Evolutionary conservation across 2,888 invertebrate genomes (phyloP), one percentile per base, ranked within the genome.

Genomic region (Panzeria rudis): DNA sequence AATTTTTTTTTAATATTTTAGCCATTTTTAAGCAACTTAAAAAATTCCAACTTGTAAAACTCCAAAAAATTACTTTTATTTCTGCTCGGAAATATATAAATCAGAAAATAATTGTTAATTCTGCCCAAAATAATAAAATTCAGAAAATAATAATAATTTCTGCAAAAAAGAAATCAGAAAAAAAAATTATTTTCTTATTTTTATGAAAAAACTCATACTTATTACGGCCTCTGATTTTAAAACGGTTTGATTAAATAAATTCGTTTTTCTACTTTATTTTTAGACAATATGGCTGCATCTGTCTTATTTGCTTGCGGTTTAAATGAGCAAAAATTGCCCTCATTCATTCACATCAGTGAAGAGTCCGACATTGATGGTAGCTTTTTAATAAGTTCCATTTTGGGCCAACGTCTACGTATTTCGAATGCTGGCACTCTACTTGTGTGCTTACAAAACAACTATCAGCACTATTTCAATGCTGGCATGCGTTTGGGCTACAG

Each of bases 401-500:
- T 96, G 66, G 94, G 94, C 0, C 94, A 95, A 87, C 94, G 94
- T 44, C 90, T 95, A 68, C 94, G 94, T 87, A 94, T 94, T 84
- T 94, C 94, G 83, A 90, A 92, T 35, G 92, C 93, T 78, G 94
- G 94, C 72, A 92, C 95, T 7, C 93, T 96, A 87, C 92, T 96
- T 64, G 93, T 96, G 66, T 94, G 95, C 68, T 93, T 95, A 83
- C 96, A 96, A 90, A 95, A 96, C 89, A 94, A 95, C 2, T 93
- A 95, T 64, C 94, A 94, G 73, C 96, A 97, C 90, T 97, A 96
- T 89, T 95, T 96, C 83, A 95, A 95, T 92, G 94, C 96, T 44
- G 95, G 96, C 15, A 94, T 95, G 89, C 95, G 95, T 88, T 93
- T 96, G 89, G 96, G 96, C 68, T 96, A 95, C 89, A 96, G 96